A percentile compares a stretch with the other conserved stretches of the same genome.
These are phyloP conservation scores for Hypercompe scribonia DNA, from an alignment of 2,888 invertebrate species.

Conservation along the genomic window DNA sequence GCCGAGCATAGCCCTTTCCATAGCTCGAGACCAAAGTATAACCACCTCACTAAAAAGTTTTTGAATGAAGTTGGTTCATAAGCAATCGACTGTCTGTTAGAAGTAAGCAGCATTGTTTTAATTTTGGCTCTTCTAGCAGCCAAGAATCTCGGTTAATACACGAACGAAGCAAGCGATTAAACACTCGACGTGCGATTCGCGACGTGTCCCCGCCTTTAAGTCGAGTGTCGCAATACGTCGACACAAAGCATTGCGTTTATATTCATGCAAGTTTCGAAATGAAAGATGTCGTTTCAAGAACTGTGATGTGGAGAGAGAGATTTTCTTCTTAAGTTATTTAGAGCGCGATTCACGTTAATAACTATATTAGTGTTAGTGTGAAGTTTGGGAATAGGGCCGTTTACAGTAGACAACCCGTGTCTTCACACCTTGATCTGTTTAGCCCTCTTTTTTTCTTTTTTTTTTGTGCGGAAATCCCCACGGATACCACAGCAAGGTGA, in stretches of 20 bases:
- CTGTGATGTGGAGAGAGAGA: background rate
- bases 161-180: conserved; percentile 78
- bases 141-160: conserved; percentile 42
- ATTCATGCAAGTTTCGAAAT: conserved; percentile 47
- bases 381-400: too few species aligned
- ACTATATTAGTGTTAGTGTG: too few species aligned
- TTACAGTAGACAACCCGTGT: too few species aligned
- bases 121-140: conserved; percentile 29
- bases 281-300: conserved; percentile 29
- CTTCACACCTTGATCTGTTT: too few species aligned
- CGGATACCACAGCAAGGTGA: too few species aligned
- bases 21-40: too few species aligned
- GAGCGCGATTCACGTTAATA: background rate
- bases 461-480: too few species aligned
- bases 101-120: background rate
- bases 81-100: background rate
- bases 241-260: conserved; percentile 52
- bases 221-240: conserved; percentile 65
- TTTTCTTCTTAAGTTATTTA: background rate
- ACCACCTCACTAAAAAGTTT: too few species aligned
- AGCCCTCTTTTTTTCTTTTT: too few species aligned
- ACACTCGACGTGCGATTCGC: conserved; percentile 62
- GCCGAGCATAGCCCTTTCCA: too few species aligned
- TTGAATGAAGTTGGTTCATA: background rate
- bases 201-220: conserved; percentile 51